Conservation (phyloP, 2,797 vertebrate species). For the Rhynchonycteris naso region DNA sequence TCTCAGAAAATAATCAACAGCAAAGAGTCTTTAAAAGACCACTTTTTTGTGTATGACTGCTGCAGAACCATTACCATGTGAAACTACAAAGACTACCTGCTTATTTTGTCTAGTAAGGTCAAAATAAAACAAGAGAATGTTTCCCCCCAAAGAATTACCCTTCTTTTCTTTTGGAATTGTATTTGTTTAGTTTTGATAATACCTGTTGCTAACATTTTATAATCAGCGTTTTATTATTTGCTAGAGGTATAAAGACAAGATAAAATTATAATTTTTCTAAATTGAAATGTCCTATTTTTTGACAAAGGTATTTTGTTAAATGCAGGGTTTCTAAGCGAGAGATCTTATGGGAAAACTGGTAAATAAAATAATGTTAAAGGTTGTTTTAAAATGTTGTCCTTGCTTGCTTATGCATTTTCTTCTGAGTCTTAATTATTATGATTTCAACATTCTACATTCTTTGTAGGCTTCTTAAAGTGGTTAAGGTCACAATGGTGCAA, state of each 20-base stretch:
- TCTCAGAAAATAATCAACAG: conserved; percentile 53
- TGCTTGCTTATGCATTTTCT: not conserved
- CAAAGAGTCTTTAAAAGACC: not conserved
- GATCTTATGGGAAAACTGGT: not conserved
- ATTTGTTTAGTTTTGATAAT: conserved; percentile 13
- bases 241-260: not conserved
- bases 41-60: not conserved
- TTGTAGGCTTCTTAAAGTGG: not conserved
- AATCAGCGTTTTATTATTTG: not conserved
- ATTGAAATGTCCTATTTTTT: not conserved
- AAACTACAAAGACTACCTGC: not conserved
- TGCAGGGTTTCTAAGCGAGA: not conserved
- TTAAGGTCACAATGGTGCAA: not conserved
- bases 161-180: not conserved
- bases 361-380: conserved; percentile 4
- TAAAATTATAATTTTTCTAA: conserved; percentile 9
- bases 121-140: conserved; percentile 40
- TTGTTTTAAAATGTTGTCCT: not conserved
- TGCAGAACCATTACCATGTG: not conserved
- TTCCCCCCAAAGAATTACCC: not conserved
- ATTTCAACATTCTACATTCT: not conserved
- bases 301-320: not conserved
- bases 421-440: not conserved
- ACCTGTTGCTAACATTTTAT: conserved; percentile 31
- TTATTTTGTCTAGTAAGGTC: not conserved